Evolutionary conservation across 1,140 invertebrate species (phyloP), one percentile per base, ranked within the genome.

Genomic region (Atta cephalotes): DNA sequence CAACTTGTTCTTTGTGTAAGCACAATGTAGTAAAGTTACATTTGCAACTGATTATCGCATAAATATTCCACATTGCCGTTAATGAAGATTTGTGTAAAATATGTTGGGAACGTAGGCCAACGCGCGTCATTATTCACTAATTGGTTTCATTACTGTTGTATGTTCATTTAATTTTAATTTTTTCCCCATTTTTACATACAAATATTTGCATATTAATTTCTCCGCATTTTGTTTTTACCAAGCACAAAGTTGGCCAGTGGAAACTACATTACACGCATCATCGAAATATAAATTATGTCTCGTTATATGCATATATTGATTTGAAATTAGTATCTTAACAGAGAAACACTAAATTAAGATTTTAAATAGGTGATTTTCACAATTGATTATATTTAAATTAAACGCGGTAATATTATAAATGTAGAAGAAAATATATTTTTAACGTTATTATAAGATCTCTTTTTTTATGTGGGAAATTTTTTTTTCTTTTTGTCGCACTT

Each of bases 61-160:
- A 66, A 79, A 66, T 51, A 49, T n/a, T 77, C 16, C 25, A 51
- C 1, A 28, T 51, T 31, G 28, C 45, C 18, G 0, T 31, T 53
- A 66, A 79, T 3, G 39, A 79, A 66, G 45, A 79, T 79, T 66
- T 66, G 28, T 49, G 18, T 53, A 53, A 66, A 79, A 63, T 45
- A 10, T 49, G 31, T 78, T 65, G 35, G 18, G 4, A 78, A 16
- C 25, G 21, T 25, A n/a, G 39, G 60, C 12, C 21, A n/a, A 21
- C 35, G 45, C 16, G 39, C 25, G 39, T 49, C 45, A 66, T 35
- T 66, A 65, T 79, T n/a, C 10, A 49, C 5, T 70, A 71, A 39
- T 71, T 81, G 31, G 49, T 45, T 39, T 66, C 25, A n/a, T 49
- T 65, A 35, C 31, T 28, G 14, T 35, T 35, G 51, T 18, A 49